Percentiles rank a stretch among this genome's conserved stretches.
Conservation (phyloP, 2,888 invertebrate genomes). For the Pediacus dermestoides region DNA sequence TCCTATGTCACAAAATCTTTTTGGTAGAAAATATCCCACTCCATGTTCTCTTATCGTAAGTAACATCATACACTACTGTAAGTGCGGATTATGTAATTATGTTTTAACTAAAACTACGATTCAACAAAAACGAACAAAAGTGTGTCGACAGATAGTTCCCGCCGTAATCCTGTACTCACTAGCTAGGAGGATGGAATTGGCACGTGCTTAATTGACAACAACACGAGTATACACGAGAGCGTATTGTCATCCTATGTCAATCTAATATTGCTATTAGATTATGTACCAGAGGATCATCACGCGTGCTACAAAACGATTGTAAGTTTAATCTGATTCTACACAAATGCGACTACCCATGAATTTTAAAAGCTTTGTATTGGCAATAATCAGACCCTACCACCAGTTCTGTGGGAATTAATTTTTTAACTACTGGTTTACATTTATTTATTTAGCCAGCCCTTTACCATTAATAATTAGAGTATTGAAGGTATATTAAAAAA, state of each 20-base stretch:
- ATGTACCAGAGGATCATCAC: slow-evolving; percentile 33
- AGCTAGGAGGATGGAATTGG: slow-evolving; percentile 13
- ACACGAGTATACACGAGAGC: slow-evolving; percentile 36
- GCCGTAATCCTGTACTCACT: slow-evolving; percentile 17
- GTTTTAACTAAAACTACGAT: too few relatives aligned
- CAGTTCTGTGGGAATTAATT: slow-evolving; percentile 2
- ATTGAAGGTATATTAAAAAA: too few relatives aligned
- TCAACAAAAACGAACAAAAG: too few relatives aligned
- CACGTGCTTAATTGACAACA: slow-evolving; percentile 39
- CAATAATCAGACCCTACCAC: slow-evolving; percentile 1
- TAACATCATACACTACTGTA: too few relatives aligned
- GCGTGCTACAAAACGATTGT: slow-evolving; percentile 28
- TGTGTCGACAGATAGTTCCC: slow-evolving; percentile 11
- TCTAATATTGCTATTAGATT: slow-evolving; percentile 46
- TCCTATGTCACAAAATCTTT: too few relatives aligned
- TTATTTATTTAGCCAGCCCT: too few relatives aligned
- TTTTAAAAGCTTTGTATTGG: slow-evolving; percentile 3
- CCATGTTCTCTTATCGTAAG: too few relatives aligned
- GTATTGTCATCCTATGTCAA: slow-evolving; percentile 36
- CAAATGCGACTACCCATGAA: slow-evolving; percentile 5
- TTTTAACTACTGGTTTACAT: not conserved
- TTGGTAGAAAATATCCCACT: too few relatives aligned
- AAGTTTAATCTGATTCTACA: slow-evolving; percentile 12
- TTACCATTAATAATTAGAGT: too few relatives aligned
- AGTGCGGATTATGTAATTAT: too few relatives aligned